A percentile compares a stretch with the other conserved stretches of the same genome.
Evolutionary conservation across 30 jellyfish, hydroid and myxozoan species (phyloP).

Genomic region (Pseudorhiza aurosa): DNA sequence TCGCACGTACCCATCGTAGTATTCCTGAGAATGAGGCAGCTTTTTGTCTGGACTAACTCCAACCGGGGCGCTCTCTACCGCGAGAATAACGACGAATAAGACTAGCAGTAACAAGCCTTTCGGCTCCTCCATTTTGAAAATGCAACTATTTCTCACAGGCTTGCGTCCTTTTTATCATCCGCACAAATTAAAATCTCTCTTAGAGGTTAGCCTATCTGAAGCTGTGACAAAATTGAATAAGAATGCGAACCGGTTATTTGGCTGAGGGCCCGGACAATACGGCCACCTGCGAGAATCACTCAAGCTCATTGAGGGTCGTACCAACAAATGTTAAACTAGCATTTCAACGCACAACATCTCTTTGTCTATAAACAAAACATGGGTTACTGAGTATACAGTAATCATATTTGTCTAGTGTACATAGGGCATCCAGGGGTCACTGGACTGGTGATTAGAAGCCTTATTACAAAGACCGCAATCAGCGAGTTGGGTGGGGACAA

Average conservation of each 20-base stretch:
- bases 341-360: background rate
- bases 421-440: background rate
- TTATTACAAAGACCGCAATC: too few relatives aligned
- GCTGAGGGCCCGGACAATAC: constrained; percentile 37
- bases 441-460: too few relatives aligned
- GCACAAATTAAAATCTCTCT: background rate
- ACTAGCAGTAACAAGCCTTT: constrained; percentile 36
- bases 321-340: background rate
- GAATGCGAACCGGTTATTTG: constrained; percentile 63
- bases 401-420: background rate
- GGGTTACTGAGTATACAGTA: constrained; percentile 7
- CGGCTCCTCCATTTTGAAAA: constrained; percentile 65
- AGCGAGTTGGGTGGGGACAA: too few relatives aligned
- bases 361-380: constrained; percentile 17
- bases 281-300: constrained; percentile 60
- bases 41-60: constrained; percentile 33
- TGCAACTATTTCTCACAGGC: background rate
- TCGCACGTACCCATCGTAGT: constrained; percentile 92
- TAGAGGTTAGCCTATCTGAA: background rate
- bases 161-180: constrained; percentile 16
- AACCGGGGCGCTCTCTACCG: constrained; percentile 43
- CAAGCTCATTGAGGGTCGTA: constrained; percentile 23
- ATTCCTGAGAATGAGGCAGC: constrained; percentile 94
- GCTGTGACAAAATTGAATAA: constrained; percentile 45
- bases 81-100: background rate